Evolutionary conservation across 2,113 vertebrate species (phyloP), one percentile per base, ranked within the genome.

Genomic region (Corythoichthys haematopterus): DNA sequence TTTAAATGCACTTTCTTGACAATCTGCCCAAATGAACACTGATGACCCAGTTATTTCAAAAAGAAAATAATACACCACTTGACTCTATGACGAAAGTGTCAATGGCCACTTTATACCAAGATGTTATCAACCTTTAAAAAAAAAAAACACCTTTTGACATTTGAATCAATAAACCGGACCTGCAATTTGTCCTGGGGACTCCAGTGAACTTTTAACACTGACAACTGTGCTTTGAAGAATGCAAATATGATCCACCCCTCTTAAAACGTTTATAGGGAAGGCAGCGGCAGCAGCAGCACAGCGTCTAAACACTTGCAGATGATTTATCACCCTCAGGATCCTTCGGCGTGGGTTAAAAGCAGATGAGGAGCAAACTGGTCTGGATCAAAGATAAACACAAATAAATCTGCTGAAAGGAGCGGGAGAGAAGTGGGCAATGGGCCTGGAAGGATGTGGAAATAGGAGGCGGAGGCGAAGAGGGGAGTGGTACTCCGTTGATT

Each of bases 371-470:
- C 81, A 84, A 87, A 88, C 78, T 71, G 45, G 78, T 78, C 71
- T 57, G 37, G 84, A 88, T 86, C 83, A 90, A 91, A 91, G 84
- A 88, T 88, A 91, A 92, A 91, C 90, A 90, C 80, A 80, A 88
- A 87, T 90, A 89, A 89, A 91, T 90, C 81, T 73, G 64, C 50
- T 57, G 52, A 37, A 76, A 75, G 70, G 70, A 64, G 75, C 65
- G 65, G 64, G 69, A 68, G 48, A 47, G 52, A 51, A 70, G 64
- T 55, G 70, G 78, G 83, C 67, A 64, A 72, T 15, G 66, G 71
- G 70, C 58, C 75, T 81, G 74, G 79, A 76, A 85, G 83, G 84
- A 89, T 80, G 80, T 84, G 78, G 74, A 71, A 85, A 83, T 84
- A 73, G 76, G 78, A 78, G 81, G 84, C 72, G 72, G 69, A 72